Evolutionary conservation across 2,113 vertebrate genomes (phyloP).

Genomic region (Dicaeum eximium): DNA sequence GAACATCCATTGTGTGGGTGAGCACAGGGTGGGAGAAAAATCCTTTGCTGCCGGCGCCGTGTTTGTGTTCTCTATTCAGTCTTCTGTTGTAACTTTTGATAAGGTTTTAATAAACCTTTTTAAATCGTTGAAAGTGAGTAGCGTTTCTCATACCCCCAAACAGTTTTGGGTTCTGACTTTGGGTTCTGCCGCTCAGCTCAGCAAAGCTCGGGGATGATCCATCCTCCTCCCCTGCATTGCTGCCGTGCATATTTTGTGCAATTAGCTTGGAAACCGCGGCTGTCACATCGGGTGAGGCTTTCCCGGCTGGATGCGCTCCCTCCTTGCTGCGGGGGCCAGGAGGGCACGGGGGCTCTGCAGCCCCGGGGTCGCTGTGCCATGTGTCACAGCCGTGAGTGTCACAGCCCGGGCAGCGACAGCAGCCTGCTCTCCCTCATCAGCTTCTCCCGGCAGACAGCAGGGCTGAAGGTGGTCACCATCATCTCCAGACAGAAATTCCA

Average conservation of each 20-base stretch:
- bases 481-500: background rate
- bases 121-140: too few species aligned
- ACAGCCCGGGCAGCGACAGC: background rate
- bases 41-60: too few species aligned
- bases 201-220: too few species aligned
- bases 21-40: too few species aligned
- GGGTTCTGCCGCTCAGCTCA: background rate
- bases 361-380: fast-evolving
- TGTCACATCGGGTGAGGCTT: background rate
- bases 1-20: too few species aligned
- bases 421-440: background rate
- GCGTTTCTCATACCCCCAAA: background rate
- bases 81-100: too few species aligned
- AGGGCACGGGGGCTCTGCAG: background rate
- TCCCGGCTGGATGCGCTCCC: background rate
- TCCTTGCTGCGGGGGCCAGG: background rate
- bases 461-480: background rate
- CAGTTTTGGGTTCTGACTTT: fast-evolving
- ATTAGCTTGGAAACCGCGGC: background rate
- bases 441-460: background rate
- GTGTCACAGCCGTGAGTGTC: background rate
- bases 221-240: background rate
- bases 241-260: background rate
- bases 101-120: too few species aligned
- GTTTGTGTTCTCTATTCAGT: too few species aligned